A percentile compares a stretch with the other conserved stretches of the same genome.
phyloP scores from a whole-genome alignment of 2,113 vertebrate species.

The Zapus hudsonius region DNA sequence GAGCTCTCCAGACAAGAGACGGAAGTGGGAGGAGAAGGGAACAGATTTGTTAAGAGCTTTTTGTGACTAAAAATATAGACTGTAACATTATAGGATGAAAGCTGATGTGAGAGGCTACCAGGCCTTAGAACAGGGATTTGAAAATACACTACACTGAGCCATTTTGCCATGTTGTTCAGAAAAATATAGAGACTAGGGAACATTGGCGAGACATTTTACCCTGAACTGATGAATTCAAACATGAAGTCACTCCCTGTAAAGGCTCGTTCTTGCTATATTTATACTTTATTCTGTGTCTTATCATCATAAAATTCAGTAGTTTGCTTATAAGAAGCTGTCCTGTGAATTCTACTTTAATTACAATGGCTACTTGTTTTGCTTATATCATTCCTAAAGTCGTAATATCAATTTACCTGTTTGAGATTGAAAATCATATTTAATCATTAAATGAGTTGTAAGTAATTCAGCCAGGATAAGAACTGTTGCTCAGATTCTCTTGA shows the following conservation, averaged over 20 bases:
- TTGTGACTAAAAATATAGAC: not conserved
- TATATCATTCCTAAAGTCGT: not conserved
- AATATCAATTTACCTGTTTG: conserved; percentile 43
- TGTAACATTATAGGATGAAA: not conserved
- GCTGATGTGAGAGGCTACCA: not conserved
- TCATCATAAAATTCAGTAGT: conserved; percentile 64
- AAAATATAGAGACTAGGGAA: not conserved
- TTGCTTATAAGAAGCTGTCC: conserved; percentile 41
- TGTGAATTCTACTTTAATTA: conserved; percentile 46
- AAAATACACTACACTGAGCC: not conserved
- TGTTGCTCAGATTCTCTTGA: not conserved
- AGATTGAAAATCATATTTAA: conserved; percentile 32
- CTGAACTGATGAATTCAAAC: conserved; percentile 40
- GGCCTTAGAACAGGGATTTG: not conserved
- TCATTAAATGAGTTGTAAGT: not conserved
- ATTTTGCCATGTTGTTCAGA: not conserved
- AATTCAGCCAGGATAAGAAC: conserved; percentile 9
- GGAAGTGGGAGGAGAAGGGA: not conserved
- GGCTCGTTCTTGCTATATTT: conserved; percentile 7
- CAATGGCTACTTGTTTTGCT: not conserved
- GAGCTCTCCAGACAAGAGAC: not conserved
- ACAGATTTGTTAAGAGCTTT: not conserved
- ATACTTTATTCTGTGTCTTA: conserved; percentile 55
- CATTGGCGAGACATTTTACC: not conserved
- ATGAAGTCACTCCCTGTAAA: conserved; percentile 21